These are phyloP conservation scores for Ochropacha duplaris DNA, from an alignment of 2,888 invertebrate species.

Conservation along the genomic window DNA sequence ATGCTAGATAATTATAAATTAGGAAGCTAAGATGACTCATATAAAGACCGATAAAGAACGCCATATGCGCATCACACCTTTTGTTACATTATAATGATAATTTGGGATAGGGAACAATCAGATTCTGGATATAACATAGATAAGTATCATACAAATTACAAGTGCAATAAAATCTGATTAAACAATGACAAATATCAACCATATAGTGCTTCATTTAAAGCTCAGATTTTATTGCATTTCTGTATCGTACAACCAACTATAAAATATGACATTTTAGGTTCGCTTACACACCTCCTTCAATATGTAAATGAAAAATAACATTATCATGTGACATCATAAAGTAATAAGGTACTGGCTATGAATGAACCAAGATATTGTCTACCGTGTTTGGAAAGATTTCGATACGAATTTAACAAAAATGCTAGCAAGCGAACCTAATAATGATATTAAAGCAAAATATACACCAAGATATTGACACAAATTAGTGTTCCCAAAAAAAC, in stretches of 20 bases:
- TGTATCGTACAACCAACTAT: conserved; percentile 18
- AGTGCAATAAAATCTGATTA: neutral
- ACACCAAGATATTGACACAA: conserved; percentile 48
- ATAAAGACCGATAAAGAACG: neutral
- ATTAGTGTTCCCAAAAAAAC: conserved; percentile 48
- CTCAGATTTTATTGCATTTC: neutral
- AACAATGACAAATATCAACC: neutral
- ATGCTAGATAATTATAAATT: neutral
- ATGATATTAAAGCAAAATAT: conserved; percentile 44
- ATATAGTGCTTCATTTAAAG: too few relatives aligned
- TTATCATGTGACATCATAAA: too few relatives aligned
- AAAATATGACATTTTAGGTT: conserved; percentile 12
- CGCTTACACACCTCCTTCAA: conserved; percentile 8
- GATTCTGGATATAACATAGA: neutral
- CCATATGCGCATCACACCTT: neutral
- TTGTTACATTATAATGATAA: neutral
- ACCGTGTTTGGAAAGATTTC: too few relatives aligned
- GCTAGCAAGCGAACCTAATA: conserved; percentile 49
- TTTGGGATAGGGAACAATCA: neutral
- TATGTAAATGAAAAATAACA: neutral
- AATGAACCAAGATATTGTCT: too few relatives aligned
- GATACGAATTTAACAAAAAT: conserved; percentile 2
- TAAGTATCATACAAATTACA: neutral
- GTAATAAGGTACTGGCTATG: too few relatives aligned
- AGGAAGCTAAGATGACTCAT: neutral